A percentile compares a stretch with the other conserved stretches of the same genome.
These are phyloP conservation scores for Pachliopta kotzebuea DNA, from an alignment of 2,888 invertebrate genomes.

Conservation along the genomic window DNA sequence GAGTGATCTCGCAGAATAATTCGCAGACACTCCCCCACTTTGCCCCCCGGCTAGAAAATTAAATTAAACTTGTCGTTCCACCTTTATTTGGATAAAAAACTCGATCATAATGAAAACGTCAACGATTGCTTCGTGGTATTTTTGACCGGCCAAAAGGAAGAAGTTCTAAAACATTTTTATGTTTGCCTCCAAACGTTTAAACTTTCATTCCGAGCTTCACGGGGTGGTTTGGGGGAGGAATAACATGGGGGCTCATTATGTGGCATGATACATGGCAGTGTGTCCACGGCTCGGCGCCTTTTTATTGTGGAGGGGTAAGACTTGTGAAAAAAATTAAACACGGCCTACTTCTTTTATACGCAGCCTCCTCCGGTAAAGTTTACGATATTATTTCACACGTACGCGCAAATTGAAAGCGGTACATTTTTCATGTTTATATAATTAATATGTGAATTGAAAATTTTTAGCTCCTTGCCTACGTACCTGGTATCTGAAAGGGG, in stretches of 20 bases:
- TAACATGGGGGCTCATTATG: slow-evolving; percentile 42
- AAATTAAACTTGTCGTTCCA: slow-evolving; percentile 25
- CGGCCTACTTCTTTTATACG: slow-evolving; percentile 56
- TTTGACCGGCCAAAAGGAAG: too few species aligned
- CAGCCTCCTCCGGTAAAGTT: slow-evolving; percentile 41
- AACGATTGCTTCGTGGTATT: background rate
- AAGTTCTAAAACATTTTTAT: too few species aligned
- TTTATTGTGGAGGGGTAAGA: slow-evolving; percentile 73
- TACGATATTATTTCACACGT: slow-evolving; percentile 62
- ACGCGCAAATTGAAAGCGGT: slow-evolving; percentile 31
- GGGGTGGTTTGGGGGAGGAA: slow-evolving; percentile 44
- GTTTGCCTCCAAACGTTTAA: slow-evolving; percentile 69
- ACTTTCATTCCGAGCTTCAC: slow-evolving; percentile 68
- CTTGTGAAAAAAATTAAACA: slow-evolving; percentile 73
- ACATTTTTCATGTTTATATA: too few species aligned
- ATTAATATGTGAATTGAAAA: too few species aligned
- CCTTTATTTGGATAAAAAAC: slow-evolving; percentile 15
- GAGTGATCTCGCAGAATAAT: slow-evolving; percentile 27
- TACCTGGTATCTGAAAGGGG: too few species aligned
- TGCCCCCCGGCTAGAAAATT: slow-evolving; percentile 21
- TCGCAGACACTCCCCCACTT: slow-evolving; percentile 15
- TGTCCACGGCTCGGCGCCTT: slow-evolving; percentile 56
- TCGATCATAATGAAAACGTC: slow-evolving; percentile 24
- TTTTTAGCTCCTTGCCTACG: too few species aligned
- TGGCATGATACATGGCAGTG: slow-evolving; percentile 67